Base-by-base conservation (phyloP, 1,140 invertebrate species). In the Trigoniulus corallinus region DNA sequence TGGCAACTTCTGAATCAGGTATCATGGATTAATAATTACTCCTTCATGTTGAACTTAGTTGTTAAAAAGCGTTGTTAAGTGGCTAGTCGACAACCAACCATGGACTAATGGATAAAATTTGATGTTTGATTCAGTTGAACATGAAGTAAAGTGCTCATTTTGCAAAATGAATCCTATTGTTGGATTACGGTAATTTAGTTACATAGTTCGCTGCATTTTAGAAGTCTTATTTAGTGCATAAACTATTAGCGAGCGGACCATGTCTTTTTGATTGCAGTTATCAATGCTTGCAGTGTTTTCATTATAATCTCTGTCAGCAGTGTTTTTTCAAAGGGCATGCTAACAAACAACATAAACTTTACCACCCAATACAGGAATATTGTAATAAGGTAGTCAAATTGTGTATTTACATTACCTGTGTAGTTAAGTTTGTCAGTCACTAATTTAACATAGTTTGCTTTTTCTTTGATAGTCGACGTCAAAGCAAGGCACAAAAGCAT, bases 321-420 rank as follows among this genome's bases (percentile, higher is more conserved):
- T 87, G 83, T 64, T 87, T 87, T 65, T 79, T 84, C 62, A 72
- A 74, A 57, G 81, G 80, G n/a, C 71, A 74, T 58, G 74, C 68
- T 50, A 74, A 74, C 4, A 79, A 77, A 61, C 75, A 73, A 55
- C 83, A 87, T 61, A 84, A 84, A 68, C 60, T 80, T 7, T 77
- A 75, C 41, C 83, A 87, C 72, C 79, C 80, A 42, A 77, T 80
- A 68, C 78, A 84, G 60, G 83, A 86, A 70, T 85, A 84, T 66
- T 83, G 80, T 54, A 64, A 64, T n/a, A 67, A 73, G 67, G 73
- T 72, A 63, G 48, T 54, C 47, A 50, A 29, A 47, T 23, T 48
- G 21, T 47, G 18, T 4, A 2, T 13, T 25, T n/a, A n/a, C n/a
- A n/a, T n/a, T n/a, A n/a, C n/a, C n/a, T n/a, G n/a, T n/a, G n/a